These are phyloP conservation scores for Pristionchus fissidentatus DNA, from an alignment of 2,888 invertebrate species.

Conservation along the genomic window DNA sequence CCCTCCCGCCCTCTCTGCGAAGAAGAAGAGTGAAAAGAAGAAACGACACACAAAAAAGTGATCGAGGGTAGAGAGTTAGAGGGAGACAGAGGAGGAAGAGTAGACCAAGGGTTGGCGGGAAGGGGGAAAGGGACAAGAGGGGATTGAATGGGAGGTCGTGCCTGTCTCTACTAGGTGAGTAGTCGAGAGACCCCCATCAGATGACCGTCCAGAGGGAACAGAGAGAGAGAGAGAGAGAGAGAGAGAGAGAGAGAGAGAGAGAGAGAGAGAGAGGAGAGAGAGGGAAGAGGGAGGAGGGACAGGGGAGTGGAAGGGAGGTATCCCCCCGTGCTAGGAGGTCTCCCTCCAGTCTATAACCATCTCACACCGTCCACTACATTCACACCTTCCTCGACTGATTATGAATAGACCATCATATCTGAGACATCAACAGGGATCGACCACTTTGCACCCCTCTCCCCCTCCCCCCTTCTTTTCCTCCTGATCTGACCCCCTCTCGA, in stretches of 20 bases:
- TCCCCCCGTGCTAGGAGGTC: conserved; percentile 3
- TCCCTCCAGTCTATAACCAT: not conserved
- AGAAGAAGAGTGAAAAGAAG: conserved; percentile 34
- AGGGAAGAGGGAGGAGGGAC: not conserved
- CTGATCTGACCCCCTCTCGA: not conserved
- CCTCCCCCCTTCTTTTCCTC: conserved; percentile 4
- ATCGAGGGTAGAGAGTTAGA: conserved; percentile 35
- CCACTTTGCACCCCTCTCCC: not conserved
- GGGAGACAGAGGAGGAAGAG: conserved; percentile 24
- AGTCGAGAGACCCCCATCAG: conserved; percentile 48
- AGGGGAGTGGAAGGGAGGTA: not conserved
- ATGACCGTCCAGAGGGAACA: conserved; percentile 28
- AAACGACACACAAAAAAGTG: conserved; percentile 43
- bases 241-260: conserved; percentile 47
- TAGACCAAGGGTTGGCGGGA: conserved; percentile 30
- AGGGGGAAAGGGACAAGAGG: conserved; percentile 18
- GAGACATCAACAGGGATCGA: not conserved
- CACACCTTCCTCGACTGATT: not conserved
- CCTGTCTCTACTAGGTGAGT: too few species aligned
- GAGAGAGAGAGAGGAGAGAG: conserved; percentile 23
- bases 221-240: conserved; percentile 27
- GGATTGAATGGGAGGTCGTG: not conserved
- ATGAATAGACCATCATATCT: not conserved
- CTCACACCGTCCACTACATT: not conserved
- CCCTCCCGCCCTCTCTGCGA: not conserved